These are phyloP conservation scores for Hylaeus volcanicus DNA, from an alignment of 1,140 invertebrate genomes.

Conservation along the genomic window DNA sequence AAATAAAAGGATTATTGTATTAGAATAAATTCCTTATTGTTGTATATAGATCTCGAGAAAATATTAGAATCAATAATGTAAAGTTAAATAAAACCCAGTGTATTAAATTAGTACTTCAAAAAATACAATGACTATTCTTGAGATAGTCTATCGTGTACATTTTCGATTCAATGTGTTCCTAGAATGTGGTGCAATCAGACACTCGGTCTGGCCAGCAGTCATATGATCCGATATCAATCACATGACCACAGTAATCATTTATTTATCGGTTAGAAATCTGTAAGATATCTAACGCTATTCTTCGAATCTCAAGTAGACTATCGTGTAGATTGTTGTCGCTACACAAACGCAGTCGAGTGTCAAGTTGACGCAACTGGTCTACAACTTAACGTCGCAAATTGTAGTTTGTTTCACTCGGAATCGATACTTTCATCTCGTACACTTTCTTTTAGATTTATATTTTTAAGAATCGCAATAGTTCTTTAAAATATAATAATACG, in stretches of 20 bases:
- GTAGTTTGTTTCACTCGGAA: background rate
- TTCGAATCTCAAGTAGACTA: constrained; percentile 12
- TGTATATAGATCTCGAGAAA: too few species aligned
- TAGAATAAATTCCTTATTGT: too few species aligned
- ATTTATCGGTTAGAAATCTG: constrained; percentile 6
- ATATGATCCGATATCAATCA: background rate
- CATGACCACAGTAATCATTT: constrained; percentile 36
- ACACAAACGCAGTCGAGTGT: background rate
- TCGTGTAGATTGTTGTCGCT: background rate
- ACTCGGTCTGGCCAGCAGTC: background rate
- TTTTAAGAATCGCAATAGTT: too few species aligned
- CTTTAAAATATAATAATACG: too few species aligned
- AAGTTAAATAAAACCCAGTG: too few species aligned
- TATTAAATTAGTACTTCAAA: too few species aligned
- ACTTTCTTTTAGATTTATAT: too few species aligned
- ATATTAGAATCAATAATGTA: too few species aligned
- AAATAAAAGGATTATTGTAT: too few species aligned
- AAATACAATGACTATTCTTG: too few species aligned
- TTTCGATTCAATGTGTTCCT: too few species aligned
- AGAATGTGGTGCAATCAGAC: background rate
- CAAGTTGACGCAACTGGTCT: background rate
- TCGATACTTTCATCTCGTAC: background rate
- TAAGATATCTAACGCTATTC: background rate
- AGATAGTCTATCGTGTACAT: too few species aligned
- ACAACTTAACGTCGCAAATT: background rate